Percentiles rank a stretch among this genome's conserved stretches.
These are phyloP conservation scores for Eupithecia subumbrata DNA, from an alignment of 2,888 invertebrate species.

Conservation along the genomic window DNA sequence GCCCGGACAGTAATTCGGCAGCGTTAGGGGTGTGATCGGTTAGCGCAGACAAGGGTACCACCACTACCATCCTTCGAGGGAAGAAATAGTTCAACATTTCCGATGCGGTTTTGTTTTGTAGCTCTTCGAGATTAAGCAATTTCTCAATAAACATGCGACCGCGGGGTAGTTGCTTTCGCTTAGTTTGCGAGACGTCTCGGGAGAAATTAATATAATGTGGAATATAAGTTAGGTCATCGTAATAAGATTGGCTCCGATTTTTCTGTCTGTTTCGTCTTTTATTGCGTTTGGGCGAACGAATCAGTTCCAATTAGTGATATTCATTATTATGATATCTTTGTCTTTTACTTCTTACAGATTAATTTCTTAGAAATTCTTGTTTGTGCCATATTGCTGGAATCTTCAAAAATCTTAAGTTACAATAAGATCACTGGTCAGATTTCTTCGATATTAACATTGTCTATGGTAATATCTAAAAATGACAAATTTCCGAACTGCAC, in stretches of 20 bases:
- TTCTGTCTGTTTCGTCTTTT: conserved; percentile 68
- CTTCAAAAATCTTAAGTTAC: not conserved
- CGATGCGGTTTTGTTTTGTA: conserved; percentile 83
- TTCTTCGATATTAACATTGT: not conserved
- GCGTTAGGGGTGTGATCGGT: conserved; percentile 83
- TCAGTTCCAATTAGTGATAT: conserved; percentile 50
- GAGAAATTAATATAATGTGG: conserved; percentile 81
- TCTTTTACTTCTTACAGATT: not conserved
- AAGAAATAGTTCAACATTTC: conserved; percentile 83
- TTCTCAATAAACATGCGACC: conserved; percentile 81
- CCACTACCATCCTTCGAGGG: conserved; percentile 78
- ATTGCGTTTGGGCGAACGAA: conserved; percentile 65
- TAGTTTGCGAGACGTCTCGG: conserved; percentile 78
- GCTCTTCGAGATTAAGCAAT: conserved; percentile 82
- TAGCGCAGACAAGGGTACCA: conserved; percentile 81
- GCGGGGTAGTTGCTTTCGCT: conserved; percentile 73
- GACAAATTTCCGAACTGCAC: not conserved
- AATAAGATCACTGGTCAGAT: not conserved
- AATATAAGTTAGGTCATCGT: conserved; percentile 72
- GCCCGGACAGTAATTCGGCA: conserved; percentile 81
- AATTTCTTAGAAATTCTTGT: not conserved
- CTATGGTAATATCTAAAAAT: not conserved
- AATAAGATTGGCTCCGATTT: conserved; percentile 74
- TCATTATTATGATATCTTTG: conserved; percentile 34
- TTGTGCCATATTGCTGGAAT: not conserved